Evolutionary conservation across 1,140 invertebrate genomes (phyloP).

Genomic region (Euura saliciscinereae): DNA sequence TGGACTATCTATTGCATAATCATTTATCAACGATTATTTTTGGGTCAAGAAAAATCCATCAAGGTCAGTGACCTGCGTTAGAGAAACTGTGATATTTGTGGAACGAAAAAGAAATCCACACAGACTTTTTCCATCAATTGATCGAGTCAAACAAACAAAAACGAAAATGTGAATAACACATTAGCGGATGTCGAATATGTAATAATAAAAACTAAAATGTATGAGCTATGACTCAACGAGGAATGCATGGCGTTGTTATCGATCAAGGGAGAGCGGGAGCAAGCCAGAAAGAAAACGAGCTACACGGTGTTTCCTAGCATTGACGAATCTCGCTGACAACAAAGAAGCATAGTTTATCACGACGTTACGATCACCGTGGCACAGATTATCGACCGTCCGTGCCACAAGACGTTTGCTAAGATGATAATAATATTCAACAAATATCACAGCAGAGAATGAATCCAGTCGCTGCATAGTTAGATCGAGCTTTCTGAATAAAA

Average conservation of each 20-base stretch:
- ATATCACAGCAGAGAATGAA: too few species aligned
- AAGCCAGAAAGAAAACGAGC: neutral
- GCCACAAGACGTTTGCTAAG: too few species aligned
- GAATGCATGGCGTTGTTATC: neutral
- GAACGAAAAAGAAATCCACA: neutral
- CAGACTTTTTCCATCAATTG: neutral
- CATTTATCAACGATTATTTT: neutral
- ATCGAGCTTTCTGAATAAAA: too few species aligned
- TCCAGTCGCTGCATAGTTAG: too few species aligned
- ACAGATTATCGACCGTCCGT: too few species aligned
- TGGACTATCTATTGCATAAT: neutral
- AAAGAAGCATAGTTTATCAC: neutral
- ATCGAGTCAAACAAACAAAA: neutral
- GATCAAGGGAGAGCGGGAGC: neutral
- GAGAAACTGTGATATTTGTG: neutral
- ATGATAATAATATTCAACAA: too few species aligned
- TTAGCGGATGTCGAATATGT: neutral
- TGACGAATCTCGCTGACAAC: neutral
- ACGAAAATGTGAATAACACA: neutral
- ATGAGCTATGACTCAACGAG: neutral
- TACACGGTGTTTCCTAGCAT: neutral
- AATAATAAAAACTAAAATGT: neutral
- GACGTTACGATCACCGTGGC: too few species aligned
- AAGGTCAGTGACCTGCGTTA: neutral
- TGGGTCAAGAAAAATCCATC: neutral